Conservation (phyloP, 2,888 invertebrate species). For the Portevinia maculata region DNA sequence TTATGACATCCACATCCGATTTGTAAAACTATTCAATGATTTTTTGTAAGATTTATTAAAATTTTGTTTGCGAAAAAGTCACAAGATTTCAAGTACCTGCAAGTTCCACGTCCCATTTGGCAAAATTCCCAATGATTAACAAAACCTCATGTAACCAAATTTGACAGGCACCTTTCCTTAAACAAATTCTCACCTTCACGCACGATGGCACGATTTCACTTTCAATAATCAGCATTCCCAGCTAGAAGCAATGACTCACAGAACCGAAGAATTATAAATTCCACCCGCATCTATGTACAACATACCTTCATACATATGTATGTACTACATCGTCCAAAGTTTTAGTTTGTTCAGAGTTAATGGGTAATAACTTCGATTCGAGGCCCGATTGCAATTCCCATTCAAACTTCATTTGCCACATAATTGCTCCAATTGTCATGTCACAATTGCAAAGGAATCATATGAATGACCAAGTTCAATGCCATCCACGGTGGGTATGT, state of each 20-base stretch:
- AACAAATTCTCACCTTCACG: conserved; percentile 47
- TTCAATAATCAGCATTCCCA: conserved; percentile 38
- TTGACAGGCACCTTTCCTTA: conserved; percentile 53
- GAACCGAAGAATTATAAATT: conserved; percentile 42
- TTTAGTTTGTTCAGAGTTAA: conserved; percentile 6
- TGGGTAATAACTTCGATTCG: conserved; percentile 1
- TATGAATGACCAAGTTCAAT: background rate
- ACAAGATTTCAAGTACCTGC: background rate
- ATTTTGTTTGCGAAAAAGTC: background rate
- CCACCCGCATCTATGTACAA: conserved; percentile 57
- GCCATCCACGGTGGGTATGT: conserved; percentile 18
- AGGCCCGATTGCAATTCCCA: conserved; percentile 25
- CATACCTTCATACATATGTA: too few relatives aligned
- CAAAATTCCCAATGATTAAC: conserved; percentile 15
- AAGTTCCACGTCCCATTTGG: conserved; percentile 25
- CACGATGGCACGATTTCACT: conserved; percentile 58
- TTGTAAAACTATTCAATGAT: background rate
- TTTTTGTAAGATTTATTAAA: background rate
- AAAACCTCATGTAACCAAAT: conserved; percentile 31
- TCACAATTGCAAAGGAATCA: conserved; percentile 24
- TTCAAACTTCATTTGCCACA: background rate
- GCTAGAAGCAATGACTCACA: conserved; percentile 19
- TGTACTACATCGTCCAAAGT: background rate
- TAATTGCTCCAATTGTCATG: background rate
- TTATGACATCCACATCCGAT: background rate